Evolutionary conservation across 2,797 vertebrate genomes (phyloP).

Genomic region (Syndactyla subalaris): DNA sequence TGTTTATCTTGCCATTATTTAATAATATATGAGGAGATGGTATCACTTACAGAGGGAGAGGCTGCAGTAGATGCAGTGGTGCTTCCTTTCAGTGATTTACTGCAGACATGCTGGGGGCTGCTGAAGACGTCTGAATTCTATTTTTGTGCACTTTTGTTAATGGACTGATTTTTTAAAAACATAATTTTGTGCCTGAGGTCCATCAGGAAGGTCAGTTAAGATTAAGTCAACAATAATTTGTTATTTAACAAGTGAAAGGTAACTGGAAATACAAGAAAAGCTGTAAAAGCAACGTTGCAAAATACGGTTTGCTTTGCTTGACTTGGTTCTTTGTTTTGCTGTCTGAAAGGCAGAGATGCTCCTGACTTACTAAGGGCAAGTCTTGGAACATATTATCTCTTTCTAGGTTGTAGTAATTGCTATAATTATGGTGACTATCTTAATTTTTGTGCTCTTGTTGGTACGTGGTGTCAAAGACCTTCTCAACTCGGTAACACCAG

Average conservation of each 20-base stretch:
- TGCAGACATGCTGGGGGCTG: background rate
- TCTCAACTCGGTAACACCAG: background rate
- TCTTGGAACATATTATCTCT: background rate
- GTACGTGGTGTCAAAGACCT: background rate
- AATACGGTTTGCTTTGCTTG: background rate
- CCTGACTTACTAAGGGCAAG: rapidly evolving
- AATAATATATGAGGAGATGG: conserved; percentile 48
- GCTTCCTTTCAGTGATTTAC: background rate
- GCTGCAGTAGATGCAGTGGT: background rate
- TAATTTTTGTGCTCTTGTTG: background rate
- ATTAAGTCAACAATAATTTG: background rate
- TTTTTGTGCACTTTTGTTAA: background rate
- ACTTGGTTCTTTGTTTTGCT: background rate
- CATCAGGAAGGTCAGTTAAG: background rate
- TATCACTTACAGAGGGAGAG: background rate
- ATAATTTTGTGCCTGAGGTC: background rate
- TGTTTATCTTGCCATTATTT: conserved; percentile 50
- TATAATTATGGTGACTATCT: rapidly evolving
- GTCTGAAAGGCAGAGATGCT: background rate
- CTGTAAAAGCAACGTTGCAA: background rate
- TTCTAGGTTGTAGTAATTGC: background rate
- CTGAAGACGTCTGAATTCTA: background rate
- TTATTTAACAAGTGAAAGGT: background rate
- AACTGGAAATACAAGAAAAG: background rate
- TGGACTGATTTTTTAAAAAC: background rate